phyloP scores from a whole-genome alignment of 2,797 vertebrate species.

The Yasuhikotakia modesta region DNA sequence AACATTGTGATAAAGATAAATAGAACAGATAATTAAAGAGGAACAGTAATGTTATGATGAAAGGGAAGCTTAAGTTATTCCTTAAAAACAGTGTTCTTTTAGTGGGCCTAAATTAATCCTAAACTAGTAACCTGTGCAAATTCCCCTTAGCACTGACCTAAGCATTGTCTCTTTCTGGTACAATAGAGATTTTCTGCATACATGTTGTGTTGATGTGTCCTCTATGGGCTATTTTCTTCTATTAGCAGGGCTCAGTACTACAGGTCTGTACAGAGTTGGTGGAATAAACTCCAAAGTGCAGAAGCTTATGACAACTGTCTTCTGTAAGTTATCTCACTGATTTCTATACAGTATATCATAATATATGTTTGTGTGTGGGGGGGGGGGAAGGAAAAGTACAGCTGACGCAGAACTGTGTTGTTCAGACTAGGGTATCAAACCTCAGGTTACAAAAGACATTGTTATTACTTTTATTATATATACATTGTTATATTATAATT shows the following conservation, averaged over 20 bases:
- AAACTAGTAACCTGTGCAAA: no score
- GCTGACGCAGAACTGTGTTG: no score
- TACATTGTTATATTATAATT: no score
- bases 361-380: no score
- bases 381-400: no score
- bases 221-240: neutral
- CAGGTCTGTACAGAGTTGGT: slow-evolving; percentile 95
- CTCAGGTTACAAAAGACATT: neutral
- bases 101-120: no score
- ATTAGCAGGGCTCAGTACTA: slow-evolving; percentile 84
- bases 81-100: no score
- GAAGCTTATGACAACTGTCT: slow-evolving; percentile 92
- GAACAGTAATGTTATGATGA: no score
- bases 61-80: no score
- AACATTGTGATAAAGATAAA: neutral
- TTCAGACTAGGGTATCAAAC: neutral
- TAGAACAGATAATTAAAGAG: neutral
- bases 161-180: neutral
- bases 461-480: neutral
- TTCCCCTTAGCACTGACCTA: no score
- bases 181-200: neutral
- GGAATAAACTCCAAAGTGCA: slow-evolving; percentile 98
- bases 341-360: no score
- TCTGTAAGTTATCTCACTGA: slow-evolving; percentile 79
- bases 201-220: neutral